Conservation (phyloP, 1,140 invertebrate genomes). For the Nilaparvata lugens region DNA sequence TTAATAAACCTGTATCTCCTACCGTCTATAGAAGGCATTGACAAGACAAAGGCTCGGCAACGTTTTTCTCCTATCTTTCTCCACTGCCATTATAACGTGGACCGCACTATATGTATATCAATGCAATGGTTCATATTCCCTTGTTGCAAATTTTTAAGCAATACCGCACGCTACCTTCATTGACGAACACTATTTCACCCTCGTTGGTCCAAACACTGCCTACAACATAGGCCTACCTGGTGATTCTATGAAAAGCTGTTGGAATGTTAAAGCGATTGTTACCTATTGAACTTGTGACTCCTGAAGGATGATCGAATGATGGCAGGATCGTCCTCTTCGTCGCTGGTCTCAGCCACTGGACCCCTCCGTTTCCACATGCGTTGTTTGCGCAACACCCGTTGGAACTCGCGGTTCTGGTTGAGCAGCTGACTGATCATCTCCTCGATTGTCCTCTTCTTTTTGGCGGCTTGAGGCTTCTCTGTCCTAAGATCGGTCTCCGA, state of each 20-base stretch:
- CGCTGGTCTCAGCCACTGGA: conserved; percentile 40
- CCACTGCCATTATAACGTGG: no score
- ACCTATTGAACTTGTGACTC: background rate
- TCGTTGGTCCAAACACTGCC: no score
- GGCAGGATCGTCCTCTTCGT: conserved; percentile 43
- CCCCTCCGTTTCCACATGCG: conserved; percentile 47
- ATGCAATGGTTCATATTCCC: no score
- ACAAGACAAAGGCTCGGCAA: no score
- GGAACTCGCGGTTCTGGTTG: conserved; percentile 75
- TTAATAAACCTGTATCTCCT: no score
- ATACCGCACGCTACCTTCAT: no score
- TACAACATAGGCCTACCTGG: no score
- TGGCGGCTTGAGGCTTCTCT: conserved; percentile 30
- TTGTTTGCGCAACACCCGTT: conserved; percentile 63
- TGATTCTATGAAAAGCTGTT: background rate
- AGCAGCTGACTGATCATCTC: conserved; percentile 73
- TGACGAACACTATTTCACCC: no score
- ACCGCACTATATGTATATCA: background rate
- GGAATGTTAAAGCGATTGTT: background rate
- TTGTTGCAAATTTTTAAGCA: no score
- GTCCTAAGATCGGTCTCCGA: conserved; percentile 23
- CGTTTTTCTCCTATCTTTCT: no score
- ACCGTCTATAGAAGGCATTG: no score
- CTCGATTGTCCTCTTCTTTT: conserved; percentile 49
- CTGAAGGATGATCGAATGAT: background rate